phyloP scores from a whole-genome alignment of 2,888 invertebrate genomes.

The Pachycephus smyrnensis region DNA sequence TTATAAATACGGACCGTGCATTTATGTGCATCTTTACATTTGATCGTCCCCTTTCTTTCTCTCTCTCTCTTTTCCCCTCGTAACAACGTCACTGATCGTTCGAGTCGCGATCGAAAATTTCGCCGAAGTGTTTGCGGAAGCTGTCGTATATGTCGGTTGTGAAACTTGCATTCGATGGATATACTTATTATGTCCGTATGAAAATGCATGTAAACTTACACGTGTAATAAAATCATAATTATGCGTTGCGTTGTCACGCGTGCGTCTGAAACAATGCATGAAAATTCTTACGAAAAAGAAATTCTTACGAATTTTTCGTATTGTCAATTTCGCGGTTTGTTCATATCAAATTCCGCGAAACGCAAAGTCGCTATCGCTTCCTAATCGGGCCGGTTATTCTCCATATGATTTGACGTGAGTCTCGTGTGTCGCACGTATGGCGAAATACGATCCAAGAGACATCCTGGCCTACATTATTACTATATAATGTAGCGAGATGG shows the following conservation, averaged over 20 bases:
- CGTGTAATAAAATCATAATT: neutral
- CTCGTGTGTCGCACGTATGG: slow-evolving; percentile 63
- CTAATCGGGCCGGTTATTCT: slow-evolving; percentile 61
- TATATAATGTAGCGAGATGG: neutral
- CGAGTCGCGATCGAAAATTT: slow-evolving; percentile 19
- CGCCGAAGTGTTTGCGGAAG: slow-evolving; percentile 33
- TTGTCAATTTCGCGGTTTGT: neutral
- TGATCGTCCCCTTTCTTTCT: neutral
- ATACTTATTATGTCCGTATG: neutral
- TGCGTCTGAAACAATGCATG: neutral
- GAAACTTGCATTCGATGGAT: slow-evolving; percentile 22
- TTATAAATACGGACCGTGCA: neutral
- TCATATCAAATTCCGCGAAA: slow-evolving; percentile 53
- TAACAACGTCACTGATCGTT: neutral
- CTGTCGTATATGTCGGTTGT: slow-evolving; percentile 30
- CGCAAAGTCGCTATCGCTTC: slow-evolving; percentile 53
- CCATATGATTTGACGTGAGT: slow-evolving; percentile 55
- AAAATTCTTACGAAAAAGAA: neutral
- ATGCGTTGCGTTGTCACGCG: neutral
- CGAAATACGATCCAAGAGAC: slow-evolving; percentile 64
- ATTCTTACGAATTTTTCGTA: neutral
- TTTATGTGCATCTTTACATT: neutral
- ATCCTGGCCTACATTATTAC: slow-evolving; percentile 63
- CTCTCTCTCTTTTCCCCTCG: neutral
- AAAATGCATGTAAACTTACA: neutral